phyloP scores from a whole-genome alignment of 2,888 invertebrate genomes.

The Azorinus chamasolen region DNA sequence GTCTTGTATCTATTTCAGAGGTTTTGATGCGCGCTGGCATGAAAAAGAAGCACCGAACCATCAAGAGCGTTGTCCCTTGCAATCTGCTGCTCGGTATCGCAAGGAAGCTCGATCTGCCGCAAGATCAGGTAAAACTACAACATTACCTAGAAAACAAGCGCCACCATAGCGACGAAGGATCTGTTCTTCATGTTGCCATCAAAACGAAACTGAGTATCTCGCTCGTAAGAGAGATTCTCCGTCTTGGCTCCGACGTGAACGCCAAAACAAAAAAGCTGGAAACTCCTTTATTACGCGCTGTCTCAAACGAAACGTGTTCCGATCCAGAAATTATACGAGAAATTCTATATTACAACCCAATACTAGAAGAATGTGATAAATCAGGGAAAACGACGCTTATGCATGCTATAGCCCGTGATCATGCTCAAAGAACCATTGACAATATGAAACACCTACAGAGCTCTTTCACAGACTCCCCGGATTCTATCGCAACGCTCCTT shows the following conservation, averaged over 20 bases:
- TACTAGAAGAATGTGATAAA: slow-evolving; percentile 53
- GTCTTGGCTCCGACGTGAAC: slow-evolving; percentile 53
- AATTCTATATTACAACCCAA: slow-evolving; percentile 54
- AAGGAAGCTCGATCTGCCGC: slow-evolving; percentile 37
- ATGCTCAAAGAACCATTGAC: slow-evolving; percentile 11
- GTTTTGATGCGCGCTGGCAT: slow-evolving; percentile 34
- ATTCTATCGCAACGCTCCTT: slow-evolving; percentile 44
- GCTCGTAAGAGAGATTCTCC: slow-evolving; percentile 46
- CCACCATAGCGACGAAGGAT: slow-evolving; percentile 42
- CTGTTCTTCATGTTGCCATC: slow-evolving; percentile 56
- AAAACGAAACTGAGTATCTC: slow-evolving; percentile 42
- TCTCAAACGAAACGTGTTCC: slow-evolving; percentile 28
- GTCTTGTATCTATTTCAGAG: slow-evolving; percentile 33
- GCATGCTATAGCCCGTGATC: slow-evolving; percentile 54
- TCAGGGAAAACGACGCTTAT: slow-evolving; percentile 53
- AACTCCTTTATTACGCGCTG: slow-evolving; percentile 55
- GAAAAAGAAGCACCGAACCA: slow-evolving; percentile 40
- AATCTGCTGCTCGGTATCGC: slow-evolving; percentile 56
- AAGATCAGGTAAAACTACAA: slow-evolving; percentile 49
- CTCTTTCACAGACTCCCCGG: not conserved
- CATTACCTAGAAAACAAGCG: slow-evolving; percentile 44
- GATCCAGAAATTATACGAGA: slow-evolving; percentile 51
- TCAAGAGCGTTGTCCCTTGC: slow-evolving; percentile 42
- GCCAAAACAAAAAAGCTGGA: slow-evolving; percentile 55
- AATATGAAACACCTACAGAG: not conserved